Percentiles rank a stretch among this genome's conserved stretches.
Conservation (phyloP, 30 jellyfish, hydroid and myxozoan species). For the Aurelia coerulea region DNA sequence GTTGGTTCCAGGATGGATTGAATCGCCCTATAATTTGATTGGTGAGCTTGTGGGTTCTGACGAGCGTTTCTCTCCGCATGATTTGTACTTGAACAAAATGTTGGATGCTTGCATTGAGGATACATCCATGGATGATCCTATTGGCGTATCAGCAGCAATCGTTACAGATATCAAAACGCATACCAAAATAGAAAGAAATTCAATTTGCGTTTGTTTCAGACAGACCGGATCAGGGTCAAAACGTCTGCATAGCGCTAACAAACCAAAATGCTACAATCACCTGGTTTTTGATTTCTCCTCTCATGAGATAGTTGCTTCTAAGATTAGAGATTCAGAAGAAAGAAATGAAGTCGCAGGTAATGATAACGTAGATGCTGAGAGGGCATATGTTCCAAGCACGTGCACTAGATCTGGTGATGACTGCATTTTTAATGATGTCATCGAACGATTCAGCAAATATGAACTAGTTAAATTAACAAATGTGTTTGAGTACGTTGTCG, state of each 20-base stretch:
- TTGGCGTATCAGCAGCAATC: slow-evolving; percentile 40
- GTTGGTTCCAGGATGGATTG: background rate
- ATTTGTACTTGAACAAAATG: background rate
- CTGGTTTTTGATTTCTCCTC: slow-evolving; percentile 61
- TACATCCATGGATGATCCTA: background rate
- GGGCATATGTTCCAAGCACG: no score
- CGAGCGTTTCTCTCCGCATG: no score
- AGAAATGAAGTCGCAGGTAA: background rate
- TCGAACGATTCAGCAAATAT: background rate
- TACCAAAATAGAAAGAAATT: background rate
- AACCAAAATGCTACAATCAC: slow-evolving; percentile 41
- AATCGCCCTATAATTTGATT: no score
- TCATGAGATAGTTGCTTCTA: slow-evolving; percentile 12
- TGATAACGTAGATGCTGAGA: background rate
- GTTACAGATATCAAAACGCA: background rate
- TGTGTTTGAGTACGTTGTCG: slow-evolving; percentile 21
- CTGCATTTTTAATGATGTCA: background rate
- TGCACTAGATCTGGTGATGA: background rate
- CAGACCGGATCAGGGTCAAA: slow-evolving; percentile 44
- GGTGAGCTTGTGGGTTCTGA: no score
- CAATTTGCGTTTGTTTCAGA: slow-evolving; percentile 52
- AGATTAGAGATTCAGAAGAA: background rate
- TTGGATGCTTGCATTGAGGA: background rate
- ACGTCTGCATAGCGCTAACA: background rate
- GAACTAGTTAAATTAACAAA: background rate